Percentiles rank a stretch among this genome's conserved stretches.
Conservation (phyloP, 2,888 invertebrate genomes). For the Eilema caniola region DNA sequence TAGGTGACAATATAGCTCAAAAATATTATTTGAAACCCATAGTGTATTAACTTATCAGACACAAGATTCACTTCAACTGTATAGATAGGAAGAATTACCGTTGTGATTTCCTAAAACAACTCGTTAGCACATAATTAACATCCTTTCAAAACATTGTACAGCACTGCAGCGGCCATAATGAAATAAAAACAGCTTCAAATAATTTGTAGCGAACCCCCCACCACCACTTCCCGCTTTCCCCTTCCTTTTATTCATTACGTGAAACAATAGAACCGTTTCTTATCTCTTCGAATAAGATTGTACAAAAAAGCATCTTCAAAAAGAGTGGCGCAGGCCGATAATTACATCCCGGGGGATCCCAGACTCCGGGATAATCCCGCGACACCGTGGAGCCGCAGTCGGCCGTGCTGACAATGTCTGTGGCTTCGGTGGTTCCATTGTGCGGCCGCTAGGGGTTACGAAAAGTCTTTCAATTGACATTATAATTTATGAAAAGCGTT, state of each 20-base stretch:
- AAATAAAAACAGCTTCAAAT: conserved; percentile 48
- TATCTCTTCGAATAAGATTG: conserved; percentile 58
- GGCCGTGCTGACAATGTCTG: conserved; percentile 18
- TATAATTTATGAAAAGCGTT: conserved; percentile 23
- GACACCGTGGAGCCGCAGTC: conserved; percentile 15
- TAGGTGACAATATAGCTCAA: too few relatives aligned
- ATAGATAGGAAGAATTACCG: background rate
- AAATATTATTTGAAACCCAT: too few relatives aligned
- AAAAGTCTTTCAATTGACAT: conserved; percentile 26
- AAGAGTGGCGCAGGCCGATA: conserved; percentile 50
- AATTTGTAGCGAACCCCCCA: conserved; percentile 27
- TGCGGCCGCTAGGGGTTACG: conserved; percentile 11
- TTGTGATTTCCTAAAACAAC: conserved; percentile 5
- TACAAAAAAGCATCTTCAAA: conserved; percentile 49
- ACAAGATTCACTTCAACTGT: too few relatives aligned
- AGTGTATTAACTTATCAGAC: too few relatives aligned
- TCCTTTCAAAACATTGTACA: conserved; percentile 30
- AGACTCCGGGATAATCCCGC: conserved; percentile 19
- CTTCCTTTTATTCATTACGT: conserved; percentile 52
- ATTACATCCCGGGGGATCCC: conserved; percentile 53
- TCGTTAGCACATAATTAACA: conserved; percentile 27
- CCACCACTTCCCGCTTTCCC: background rate
- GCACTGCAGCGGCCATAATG: conserved; percentile 34
- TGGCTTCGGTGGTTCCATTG: conserved; percentile 7
- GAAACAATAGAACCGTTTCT: conserved; percentile 54